Evolutionary conservation across 2,797 vertebrate species (phyloP).

Genomic region (Danio kyathit): DNA sequence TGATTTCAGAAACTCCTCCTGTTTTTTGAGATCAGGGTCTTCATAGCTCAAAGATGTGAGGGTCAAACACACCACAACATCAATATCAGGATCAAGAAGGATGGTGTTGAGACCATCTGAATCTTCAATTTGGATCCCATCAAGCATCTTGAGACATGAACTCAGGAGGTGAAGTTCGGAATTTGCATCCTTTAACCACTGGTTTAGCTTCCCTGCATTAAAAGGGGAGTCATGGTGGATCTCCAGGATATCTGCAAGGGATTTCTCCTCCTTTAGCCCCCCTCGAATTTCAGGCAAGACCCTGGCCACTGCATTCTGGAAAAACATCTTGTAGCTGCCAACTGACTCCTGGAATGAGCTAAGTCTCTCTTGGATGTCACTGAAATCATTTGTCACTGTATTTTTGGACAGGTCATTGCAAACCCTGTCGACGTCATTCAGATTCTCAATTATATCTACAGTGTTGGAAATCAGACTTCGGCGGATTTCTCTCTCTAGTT

Average conservation of each 20-base stretch:
- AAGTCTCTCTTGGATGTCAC: conserved; percentile 5
- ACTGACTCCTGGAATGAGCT: conserved; percentile 4
- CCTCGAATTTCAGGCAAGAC: conserved; percentile 21
- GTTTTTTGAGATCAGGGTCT: conserved; percentile 25
- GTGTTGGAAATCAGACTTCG: conserved; percentile 2
- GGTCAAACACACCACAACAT: conserved; percentile 9
- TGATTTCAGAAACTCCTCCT: neutral
- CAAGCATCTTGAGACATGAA: neutral
- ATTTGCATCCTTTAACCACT: conserved; percentile 27
- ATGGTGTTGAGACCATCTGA: neutral
- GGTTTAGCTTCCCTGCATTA: neutral
- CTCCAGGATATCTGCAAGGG: neutral
- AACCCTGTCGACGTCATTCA: neutral
- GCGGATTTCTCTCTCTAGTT: conserved; percentile 37
- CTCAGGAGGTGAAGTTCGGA: conserved; percentile 27
- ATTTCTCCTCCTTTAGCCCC: neutral
- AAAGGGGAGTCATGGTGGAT: neutral
- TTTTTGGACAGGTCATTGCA: conserved; percentile 1
- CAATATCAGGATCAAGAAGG: neutral
- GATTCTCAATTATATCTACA: conserved; percentile 23
- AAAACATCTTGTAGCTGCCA: neutral
- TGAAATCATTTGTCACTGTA: neutral
- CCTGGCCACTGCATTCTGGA: neutral
- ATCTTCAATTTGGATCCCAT: neutral
- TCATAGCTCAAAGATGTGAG: conserved; percentile 44